Percentiles rank a stretch among this genome's conserved stretches.
These are phyloP conservation scores for Archaeoteleia sp. DNA, from an alignment of 2,888 invertebrate genomes.

Conservation along the genomic window DNA sequence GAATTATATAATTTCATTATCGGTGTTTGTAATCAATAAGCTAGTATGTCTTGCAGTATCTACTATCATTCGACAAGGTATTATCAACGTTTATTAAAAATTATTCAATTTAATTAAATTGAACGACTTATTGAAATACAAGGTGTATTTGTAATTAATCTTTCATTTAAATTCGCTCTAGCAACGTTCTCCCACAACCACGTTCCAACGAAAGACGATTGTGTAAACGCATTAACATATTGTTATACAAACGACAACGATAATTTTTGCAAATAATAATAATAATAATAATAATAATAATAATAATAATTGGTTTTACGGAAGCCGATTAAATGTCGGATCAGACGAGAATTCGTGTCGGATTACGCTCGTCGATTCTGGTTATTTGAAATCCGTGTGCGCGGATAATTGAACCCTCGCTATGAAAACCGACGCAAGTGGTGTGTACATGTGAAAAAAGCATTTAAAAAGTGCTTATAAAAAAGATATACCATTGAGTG, in stretches of 20 bases:
- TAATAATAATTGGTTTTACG: slow-evolving; percentile 29
- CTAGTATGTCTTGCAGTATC: too few species aligned
- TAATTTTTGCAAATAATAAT: slow-evolving; percentile 20
- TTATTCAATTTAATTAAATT: slow-evolving; percentile 4
- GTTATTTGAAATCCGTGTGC: slow-evolving; percentile 38
- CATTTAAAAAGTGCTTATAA: slow-evolving; percentile 12
- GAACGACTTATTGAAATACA: too few species aligned
- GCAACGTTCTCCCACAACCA: too few species aligned
- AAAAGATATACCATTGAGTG: neutral
- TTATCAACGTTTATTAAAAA: too few species aligned
- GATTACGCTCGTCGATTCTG: slow-evolving; percentile 33
- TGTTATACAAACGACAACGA: too few species aligned
- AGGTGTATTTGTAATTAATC: too few species aligned
- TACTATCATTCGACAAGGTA: too few species aligned
- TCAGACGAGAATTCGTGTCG: slow-evolving; percentile 32
- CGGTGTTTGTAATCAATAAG: slow-evolving; percentile 13
- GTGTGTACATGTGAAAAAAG: slow-evolving; percentile 20
- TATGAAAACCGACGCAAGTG: slow-evolving; percentile 26
- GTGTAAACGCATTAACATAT: too few species aligned
- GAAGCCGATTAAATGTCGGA: slow-evolving; percentile 25
- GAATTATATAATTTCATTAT: slow-evolving; percentile 37
- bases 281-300: slow-evolving; percentile 26
- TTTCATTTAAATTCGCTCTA: too few species aligned
- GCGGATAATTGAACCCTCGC: slow-evolving; percentile 30
- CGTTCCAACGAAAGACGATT: too few species aligned